phyloP scores from a whole-genome alignment of 2,113 vertebrate species.

The Psittacula cyanocephala region DNA sequence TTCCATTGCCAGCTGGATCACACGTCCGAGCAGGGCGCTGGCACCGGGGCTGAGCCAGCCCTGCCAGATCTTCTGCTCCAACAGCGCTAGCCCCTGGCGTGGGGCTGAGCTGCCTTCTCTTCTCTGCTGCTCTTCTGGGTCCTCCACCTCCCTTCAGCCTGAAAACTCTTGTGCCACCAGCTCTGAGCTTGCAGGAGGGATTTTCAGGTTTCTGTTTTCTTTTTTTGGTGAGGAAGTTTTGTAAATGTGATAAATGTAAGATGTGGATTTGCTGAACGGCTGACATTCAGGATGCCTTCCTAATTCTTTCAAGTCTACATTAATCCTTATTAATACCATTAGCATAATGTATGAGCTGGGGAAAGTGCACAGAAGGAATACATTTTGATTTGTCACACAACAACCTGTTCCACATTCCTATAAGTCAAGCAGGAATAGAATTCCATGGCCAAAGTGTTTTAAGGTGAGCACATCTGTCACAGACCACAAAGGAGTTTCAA shows the following conservation, averaged over 20 bases:
- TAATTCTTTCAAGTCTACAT: conserved; percentile 35
- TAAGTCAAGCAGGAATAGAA: background rate
- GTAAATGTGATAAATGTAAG: background rate
- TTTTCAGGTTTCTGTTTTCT: background rate
- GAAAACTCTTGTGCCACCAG: background rate
- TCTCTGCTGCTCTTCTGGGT: background rate
- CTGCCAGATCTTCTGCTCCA: background rate
- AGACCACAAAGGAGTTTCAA: background rate
- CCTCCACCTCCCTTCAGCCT: background rate
- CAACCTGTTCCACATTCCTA: background rate
- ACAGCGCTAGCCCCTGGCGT: background rate
- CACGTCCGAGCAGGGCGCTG: fast-evolving
- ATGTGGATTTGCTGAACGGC: background rate
- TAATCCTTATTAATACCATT: conserved; percentile 47
- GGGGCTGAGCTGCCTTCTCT: background rate
- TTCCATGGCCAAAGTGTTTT: background rate
- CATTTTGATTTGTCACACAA: background rate
- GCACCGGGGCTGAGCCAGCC: background rate
- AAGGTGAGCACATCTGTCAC: background rate
- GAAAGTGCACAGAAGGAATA: background rate
- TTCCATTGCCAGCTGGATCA: conserved; percentile 21
- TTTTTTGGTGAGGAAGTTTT: background rate
- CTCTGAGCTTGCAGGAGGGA: background rate
- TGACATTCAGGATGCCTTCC: background rate
- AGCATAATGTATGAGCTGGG: background rate